Evolutionary conservation across 1,140 invertebrate genomes (phyloP).

Genomic region (Bombus consobrinus): DNA sequence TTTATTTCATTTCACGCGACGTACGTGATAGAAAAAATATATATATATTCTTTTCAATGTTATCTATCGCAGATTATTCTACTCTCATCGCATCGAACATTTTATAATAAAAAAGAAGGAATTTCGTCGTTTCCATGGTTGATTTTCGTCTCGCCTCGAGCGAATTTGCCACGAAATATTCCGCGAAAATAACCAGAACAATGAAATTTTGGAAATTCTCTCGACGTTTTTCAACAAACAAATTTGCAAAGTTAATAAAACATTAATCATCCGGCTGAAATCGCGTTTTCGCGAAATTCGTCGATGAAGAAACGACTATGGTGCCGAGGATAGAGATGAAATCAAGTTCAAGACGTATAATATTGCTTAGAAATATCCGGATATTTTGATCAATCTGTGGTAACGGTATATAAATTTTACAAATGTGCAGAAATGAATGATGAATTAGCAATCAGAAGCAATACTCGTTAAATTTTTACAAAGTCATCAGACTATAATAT

Average conservation of each 20-base stretch:
- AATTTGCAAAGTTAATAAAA: background rate
- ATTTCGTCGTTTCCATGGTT: background rate
- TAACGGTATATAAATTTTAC: too few relatives aligned
- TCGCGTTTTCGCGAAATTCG: background rate
- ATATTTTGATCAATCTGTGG: background rate
- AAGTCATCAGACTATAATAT: too few relatives aligned
- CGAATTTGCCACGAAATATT: background rate
- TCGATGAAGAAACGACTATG: background rate
- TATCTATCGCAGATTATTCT: background rate
- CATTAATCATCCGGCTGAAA: background rate
- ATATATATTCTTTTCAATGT: background rate
- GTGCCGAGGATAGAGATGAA: background rate
- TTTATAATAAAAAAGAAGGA: background rate
- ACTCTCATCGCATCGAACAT: background rate
- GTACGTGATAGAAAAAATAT: too few relatives aligned
- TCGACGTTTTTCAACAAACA: background rate
- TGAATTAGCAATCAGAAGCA: too few relatives aligned
- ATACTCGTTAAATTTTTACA: too few relatives aligned
- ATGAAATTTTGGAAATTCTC: background rate
- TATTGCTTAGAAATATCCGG: background rate
- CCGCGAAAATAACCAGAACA: background rate
- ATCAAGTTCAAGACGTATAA: background rate
- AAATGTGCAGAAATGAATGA: too few relatives aligned
- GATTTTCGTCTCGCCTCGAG: background rate
- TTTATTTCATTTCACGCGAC: background rate